These are phyloP conservation scores for Drosophila dunni DNA, from an alignment of 1,140 invertebrate genomes.

Conservation along the genomic window DNA sequence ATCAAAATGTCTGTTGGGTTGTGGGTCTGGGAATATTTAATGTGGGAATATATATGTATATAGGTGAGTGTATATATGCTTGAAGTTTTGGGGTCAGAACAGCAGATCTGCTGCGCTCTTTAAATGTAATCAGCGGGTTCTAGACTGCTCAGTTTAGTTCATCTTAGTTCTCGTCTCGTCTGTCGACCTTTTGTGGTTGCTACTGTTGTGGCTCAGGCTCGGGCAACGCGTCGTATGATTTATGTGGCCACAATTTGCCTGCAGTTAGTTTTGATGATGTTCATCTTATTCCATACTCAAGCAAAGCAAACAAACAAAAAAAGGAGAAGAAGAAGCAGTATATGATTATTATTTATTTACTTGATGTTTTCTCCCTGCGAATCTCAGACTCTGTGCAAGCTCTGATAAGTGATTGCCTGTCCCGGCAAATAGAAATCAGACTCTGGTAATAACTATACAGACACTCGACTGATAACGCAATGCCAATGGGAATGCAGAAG, in stretches of 20 bases:
- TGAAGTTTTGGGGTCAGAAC: conserved; percentile 12
- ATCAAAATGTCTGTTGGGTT: conserved; percentile 31
- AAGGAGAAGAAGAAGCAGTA: too few species aligned
- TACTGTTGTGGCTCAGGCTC: conserved; percentile 4
- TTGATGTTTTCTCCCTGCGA: conserved; percentile 20
- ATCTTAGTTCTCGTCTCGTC: neutral
- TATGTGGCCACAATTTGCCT: conserved; percentile 56
- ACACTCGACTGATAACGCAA: conserved; percentile 18
- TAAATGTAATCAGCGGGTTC: conserved; percentile 43
- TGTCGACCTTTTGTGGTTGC: conserved; percentile 28
- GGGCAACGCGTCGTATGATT: conserved; percentile 51
- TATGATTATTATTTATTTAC: conserved; percentile 55
- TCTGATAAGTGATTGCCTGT: conserved; percentile 62
- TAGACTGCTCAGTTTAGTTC: conserved; percentile 20
- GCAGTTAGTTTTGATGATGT: conserved; percentile 60
- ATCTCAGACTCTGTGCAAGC: conserved; percentile 24
- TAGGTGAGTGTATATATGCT: neutral
- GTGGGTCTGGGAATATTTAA: neutral
- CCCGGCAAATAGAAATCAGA: conserved; percentile 68
- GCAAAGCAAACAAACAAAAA: too few species aligned
- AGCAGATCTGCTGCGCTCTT: conserved; percentile 46
- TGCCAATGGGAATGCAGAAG: conserved; percentile 20
- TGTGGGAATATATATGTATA: neutral
- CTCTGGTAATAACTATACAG: conserved; percentile 53
- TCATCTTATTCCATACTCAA: neutral